Base-by-base conservation (phyloP, 2,888 invertebrate species). In the Chrysina gloriosa region DNA sequence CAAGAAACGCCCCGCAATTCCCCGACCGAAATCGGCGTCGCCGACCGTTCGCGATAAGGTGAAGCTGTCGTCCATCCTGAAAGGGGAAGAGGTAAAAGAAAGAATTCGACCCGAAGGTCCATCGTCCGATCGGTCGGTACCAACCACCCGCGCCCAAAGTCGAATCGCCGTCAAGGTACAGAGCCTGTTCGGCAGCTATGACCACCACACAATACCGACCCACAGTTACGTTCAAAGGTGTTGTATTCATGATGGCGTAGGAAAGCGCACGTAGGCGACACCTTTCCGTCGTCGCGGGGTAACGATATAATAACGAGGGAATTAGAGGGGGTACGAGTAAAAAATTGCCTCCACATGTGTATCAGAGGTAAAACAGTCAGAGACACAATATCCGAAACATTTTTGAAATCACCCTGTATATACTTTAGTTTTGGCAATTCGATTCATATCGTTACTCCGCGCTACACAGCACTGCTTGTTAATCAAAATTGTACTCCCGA, bases 191-290 rank as follows among this genome's bases (percentile, higher is more conserved):
- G 82, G 84, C 85, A 69, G 39, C 69, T 76, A 80, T 88, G 81
- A 85, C 85, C 74, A 84, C 87, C 74, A 84, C 87, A 76, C 86
- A 86, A 77, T 79, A 84, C 70, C 87, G 88, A 82, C 90, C 90
- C 77, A 88, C 90, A 75, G 91, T 92, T 83, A 90, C 89, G 81
- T 90, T 90, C 81, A 87, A 91, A 91, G 90, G 92, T 92, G 88
- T 79, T 78, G 81, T 81, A 81, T 81, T 66, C 65, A 69, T 31
- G 36, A 54, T 36, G 70, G 66, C 63, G 71, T 42, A 21, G 21
- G 36, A 25, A 29, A 23, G 36, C 27, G 67, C 45, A 19, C 19
- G 19, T 72, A 71, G 71, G 68, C 58, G 69, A 69, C 71, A 73
- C 66, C 67, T 65, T 68, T 58, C 56, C 29, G 3, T 39, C 3